phyloP scores from a whole-genome alignment of 1,140 invertebrate genomes.

The Euwallacea similis region DNA sequence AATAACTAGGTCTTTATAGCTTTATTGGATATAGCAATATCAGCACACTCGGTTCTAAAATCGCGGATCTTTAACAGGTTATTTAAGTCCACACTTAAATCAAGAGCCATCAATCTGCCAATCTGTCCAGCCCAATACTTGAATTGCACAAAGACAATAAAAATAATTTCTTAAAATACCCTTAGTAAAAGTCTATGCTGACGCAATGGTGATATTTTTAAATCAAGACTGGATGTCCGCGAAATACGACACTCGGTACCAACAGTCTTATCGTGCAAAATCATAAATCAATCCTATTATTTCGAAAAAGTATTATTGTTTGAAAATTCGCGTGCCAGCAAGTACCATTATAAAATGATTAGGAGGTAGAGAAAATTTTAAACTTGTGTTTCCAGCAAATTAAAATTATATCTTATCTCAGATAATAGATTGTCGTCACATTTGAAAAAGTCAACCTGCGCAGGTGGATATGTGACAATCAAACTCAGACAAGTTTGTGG shows the following conservation, averaged over 20 bases:
- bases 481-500: conserved; percentile 6
- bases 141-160: conserved; percentile 4
- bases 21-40: not conserved
- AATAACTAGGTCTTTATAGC: not conserved
- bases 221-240: conserved; percentile 15
- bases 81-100: not conserved
- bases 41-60: not conserved
- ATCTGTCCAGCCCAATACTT: not conserved
- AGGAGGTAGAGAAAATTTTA: not conserved
- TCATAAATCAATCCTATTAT: conserved; percentile 13
- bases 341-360: not conserved
- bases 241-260: conserved; percentile 6
- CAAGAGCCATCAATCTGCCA: not conserved
- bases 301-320: not conserved
- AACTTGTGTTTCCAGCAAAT: not conserved
- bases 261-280: conserved; percentile 20
- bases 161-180: conserved; percentile 29
- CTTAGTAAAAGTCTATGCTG: conserved; percentile 16
- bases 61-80: not conserved
- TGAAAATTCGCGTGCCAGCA: not conserved
- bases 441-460: conserved; percentile 1
- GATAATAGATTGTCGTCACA: conserved; percentile 7
- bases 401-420: conserved; percentile 30
- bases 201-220: conserved; percentile 27
- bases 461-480: conserved; percentile 12